phyloP scores from a whole-genome alignment of 2,888 invertebrate genomes.

The Sarcophaga carnaria region DNA sequence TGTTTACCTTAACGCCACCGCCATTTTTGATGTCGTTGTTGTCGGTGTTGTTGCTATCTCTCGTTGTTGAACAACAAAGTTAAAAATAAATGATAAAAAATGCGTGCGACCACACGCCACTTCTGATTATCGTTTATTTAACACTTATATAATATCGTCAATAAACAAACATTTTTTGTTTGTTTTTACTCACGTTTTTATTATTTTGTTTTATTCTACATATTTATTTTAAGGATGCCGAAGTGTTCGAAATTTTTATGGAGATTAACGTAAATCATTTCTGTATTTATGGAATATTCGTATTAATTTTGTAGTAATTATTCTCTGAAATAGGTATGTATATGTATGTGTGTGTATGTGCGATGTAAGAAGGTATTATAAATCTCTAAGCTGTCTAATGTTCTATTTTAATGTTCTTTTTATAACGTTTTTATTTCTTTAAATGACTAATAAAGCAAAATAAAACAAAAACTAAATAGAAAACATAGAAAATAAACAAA shows the following conservation, averaged over 20 bases:
- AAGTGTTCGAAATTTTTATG: too few relatives aligned
- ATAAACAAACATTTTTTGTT: neutral
- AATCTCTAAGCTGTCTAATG: too few relatives aligned
- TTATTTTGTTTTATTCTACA: neutral
- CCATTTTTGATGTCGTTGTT: neutral
- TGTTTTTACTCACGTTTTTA: neutral
- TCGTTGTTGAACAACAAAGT: neutral
- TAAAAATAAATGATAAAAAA: constrained; percentile 34
- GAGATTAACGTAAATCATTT: too few relatives aligned
- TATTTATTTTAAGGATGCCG: too few relatives aligned
- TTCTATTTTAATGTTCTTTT: neutral
- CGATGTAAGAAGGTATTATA: too few relatives aligned
- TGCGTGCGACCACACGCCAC: constrained; percentile 17
- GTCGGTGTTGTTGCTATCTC: neutral
- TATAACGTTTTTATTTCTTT: constrained; percentile 4
- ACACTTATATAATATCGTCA: constrained; percentile 31
- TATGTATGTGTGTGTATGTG: too few relatives aligned
- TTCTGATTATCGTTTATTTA: constrained; percentile 47
- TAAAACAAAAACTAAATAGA: neutral
- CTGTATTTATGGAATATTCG: too few relatives aligned
- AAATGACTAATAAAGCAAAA: constrained; percentile 13
- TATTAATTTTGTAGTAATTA: too few relatives aligned
- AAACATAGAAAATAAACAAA: neutral
- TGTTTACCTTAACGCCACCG: constrained; percentile 26
- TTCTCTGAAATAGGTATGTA: too few relatives aligned